A percentile compares a stretch with the other conserved stretches of the same genome.
phyloP scores from a whole-genome alignment of 2,113 vertebrate genomes.

The Enhydra lutris region DNA sequence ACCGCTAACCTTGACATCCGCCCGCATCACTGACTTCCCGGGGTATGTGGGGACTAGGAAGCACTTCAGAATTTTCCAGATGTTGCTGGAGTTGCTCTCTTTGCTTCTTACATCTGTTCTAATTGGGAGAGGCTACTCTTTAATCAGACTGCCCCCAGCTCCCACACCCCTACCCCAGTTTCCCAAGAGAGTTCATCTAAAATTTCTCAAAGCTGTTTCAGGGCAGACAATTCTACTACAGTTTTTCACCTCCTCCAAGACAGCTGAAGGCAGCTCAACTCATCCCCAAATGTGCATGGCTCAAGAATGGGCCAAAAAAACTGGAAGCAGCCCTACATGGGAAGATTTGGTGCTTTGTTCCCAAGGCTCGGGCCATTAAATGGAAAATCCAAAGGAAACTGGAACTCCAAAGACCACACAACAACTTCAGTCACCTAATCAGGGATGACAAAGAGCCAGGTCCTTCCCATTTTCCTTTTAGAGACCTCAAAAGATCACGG shows the following conservation, averaged over 20 bases:
- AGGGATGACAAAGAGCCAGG: neutral
- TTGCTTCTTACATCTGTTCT: neutral
- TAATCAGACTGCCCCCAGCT: neutral
- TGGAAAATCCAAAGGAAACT: neutral
- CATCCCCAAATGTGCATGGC: neutral
- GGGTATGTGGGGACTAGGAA: neutral
- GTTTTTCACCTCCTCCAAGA: neutral
- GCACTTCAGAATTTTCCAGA: conserved; percentile 51
- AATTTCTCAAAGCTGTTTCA: neutral
- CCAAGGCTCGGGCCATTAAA: neutral
- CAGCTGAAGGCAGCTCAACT: neutral
- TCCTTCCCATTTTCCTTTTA: neutral
- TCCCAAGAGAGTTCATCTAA: neutral
- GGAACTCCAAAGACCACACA: neutral
- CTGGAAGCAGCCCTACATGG: neutral
- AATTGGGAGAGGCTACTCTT: neutral
- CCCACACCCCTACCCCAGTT: neutral
- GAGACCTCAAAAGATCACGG: neutral
- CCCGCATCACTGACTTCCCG: neutral
- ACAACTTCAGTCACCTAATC: neutral
- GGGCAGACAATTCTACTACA: neutral
- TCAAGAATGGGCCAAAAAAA: neutral
- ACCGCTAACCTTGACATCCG: conserved; percentile 20
- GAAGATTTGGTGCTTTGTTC: neutral
- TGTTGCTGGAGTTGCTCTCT: conserved; percentile 40